phyloP scores from a whole-genome alignment of 2,113 vertebrate species.

The Pseudorectes ferrugineus region DNA sequence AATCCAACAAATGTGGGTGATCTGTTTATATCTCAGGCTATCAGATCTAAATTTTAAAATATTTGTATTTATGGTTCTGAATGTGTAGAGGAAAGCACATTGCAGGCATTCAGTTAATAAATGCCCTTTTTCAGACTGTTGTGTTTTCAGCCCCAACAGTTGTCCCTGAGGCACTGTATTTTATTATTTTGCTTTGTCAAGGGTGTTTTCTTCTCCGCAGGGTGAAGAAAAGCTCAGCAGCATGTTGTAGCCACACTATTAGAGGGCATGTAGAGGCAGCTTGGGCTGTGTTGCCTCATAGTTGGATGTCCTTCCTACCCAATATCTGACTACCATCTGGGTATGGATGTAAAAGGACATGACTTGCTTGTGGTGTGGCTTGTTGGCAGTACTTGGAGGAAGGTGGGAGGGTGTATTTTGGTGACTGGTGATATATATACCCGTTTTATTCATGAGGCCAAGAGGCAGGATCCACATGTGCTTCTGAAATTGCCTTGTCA shows the following conservation, averaged over 20 bases:
- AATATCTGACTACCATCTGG: background rate
- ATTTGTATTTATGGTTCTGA: background rate
- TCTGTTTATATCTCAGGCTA: background rate
- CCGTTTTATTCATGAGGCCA: background rate
- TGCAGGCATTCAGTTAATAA: background rate
- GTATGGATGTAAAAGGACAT: background rate
- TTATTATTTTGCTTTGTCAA: background rate
- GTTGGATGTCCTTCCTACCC: accelerated
- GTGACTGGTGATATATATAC: background rate
- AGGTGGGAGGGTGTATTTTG: background rate
- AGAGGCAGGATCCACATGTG: background rate
- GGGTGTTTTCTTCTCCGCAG: background rate
- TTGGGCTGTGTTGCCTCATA: accelerated
- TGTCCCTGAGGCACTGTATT: background rate
- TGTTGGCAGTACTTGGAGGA: background rate
- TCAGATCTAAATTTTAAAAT: background rate
- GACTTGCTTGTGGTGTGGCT: background rate
- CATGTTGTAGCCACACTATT: accelerated
- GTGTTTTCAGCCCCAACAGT: background rate
- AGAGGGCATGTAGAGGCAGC: background rate
- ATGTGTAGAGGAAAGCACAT: background rate
- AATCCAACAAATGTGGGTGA: background rate
- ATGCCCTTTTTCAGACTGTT: background rate
- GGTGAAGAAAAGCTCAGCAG: background rate
- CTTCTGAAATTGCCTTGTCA: background rate